A percentile compares a stretch with the other conserved stretches of the same genome.
Evolutionary conservation across 2,888 invertebrate species (phyloP).

Genomic region (Epistrophella euchroma): DNA sequence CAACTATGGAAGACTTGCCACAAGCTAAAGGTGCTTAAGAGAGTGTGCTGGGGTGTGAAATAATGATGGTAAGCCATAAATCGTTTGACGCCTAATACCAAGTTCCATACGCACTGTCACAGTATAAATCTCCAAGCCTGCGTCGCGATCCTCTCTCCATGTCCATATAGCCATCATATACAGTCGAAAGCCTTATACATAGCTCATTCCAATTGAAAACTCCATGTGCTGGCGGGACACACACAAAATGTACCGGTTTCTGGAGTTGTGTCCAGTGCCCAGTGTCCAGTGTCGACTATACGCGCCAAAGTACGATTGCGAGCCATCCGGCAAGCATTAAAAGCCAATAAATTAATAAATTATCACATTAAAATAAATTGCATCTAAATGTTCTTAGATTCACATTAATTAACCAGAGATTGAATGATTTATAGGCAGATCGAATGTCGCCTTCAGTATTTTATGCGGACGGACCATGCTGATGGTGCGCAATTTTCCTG

Average conservation of each 20-base stretch:
- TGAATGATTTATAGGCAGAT: constrained; percentile 84
- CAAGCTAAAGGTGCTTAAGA: constrained; percentile 3
- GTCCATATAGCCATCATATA: background rate
- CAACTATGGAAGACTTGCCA: constrained; percentile 33
- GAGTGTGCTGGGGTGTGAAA: constrained; percentile 65
- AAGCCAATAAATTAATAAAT: constrained; percentile 84
- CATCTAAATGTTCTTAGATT: constrained; percentile 84
- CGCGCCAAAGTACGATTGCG: constrained; percentile 39
- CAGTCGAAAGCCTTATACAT: constrained; percentile 11
- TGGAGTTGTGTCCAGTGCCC: constrained; percentile 33
- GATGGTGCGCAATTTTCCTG: background rate
- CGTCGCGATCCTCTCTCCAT: constrained; percentile 6
- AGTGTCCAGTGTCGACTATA: constrained; percentile 21
- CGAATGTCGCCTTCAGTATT: constrained; percentile 80
- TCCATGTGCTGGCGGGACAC: constrained; percentile 48
- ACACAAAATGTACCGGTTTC: constrained; percentile 64
- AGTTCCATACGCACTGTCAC: constrained; percentile 72
- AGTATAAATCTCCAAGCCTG: constrained; percentile 62
- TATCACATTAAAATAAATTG: constrained; percentile 84
- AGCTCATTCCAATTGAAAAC: constrained; percentile 45
- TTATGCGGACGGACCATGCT: constrained; percentile 28
- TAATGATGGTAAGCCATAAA: constrained; percentile 75
- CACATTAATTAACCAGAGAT: constrained; percentile 84
- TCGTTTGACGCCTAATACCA: constrained; percentile 75
- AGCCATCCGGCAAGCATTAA: constrained; percentile 79